Conservation (phyloP, 2,888 invertebrate species). For the Criorhina ranunculi region DNA sequence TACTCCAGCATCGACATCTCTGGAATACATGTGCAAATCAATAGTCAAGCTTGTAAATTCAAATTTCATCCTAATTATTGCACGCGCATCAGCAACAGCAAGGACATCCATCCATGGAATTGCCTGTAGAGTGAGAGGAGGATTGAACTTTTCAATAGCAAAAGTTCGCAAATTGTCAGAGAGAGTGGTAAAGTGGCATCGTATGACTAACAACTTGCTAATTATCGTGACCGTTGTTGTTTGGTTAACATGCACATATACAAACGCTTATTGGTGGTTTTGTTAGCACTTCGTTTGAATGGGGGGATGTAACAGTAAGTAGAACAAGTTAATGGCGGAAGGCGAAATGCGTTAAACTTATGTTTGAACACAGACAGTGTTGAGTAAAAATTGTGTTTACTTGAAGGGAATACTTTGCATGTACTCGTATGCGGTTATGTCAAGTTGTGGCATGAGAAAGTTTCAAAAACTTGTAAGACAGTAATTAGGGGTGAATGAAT, state of each 20-base stretch:
- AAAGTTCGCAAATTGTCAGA: conserved; percentile 55
- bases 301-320: background rate
- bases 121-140: conserved; percentile 10
- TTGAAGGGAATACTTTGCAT: no score
- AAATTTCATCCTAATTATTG: conserved; percentile 45
- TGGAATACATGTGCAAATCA: conserved; percentile 29
- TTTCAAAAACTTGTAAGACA: background rate
- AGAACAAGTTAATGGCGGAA: conserved; percentile 4
- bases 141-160: conserved; percentile 31
- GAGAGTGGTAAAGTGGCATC: conserved; percentile 32
- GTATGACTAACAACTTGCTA: conserved; percentile 51
- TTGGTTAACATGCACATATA: conserved; percentile 17
- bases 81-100: conserved; percentile 14
- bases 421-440: no score
- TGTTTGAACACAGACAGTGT: background rate
- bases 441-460: background rate
- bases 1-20: background rate
- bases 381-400: background rate
- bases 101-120: conserved; percentile 3
- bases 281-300: background rate
- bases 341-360: conserved; percentile 1
- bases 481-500: no score
- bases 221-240: conserved; percentile 51
- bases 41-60: conserved; percentile 22
- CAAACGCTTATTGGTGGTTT: conserved; percentile 31